These are phyloP conservation scores for Aradus depressus DNA, from an alignment of 2,888 invertebrate species.

Conservation along the genomic window DNA sequence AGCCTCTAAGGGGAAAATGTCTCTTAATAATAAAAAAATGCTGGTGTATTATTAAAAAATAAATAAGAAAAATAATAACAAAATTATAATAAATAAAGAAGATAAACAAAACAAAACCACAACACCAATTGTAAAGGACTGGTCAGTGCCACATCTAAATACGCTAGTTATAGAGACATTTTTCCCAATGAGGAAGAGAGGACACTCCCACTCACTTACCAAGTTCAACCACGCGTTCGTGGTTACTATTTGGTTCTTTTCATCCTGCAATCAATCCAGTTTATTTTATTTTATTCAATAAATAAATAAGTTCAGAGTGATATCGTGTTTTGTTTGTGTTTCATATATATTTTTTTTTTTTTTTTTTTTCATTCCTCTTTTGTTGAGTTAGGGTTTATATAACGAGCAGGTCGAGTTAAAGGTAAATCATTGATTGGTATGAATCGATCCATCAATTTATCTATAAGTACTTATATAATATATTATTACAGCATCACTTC, in stretches of 20 bases:
- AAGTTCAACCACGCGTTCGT: conserved; percentile 47
- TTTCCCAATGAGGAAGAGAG: conserved; percentile 23
- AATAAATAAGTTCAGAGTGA: conserved; percentile 25
- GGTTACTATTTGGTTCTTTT: conserved; percentile 49
- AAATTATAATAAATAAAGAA: background rate
- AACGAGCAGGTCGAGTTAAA: too few species aligned
- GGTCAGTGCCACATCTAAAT: conserved; percentile 25
- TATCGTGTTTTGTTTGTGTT: conserved; percentile 18
- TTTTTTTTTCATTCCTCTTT: too few species aligned
- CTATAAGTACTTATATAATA: too few species aligned
- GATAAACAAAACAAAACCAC: conserved; percentile 11
- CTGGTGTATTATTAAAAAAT: conserved; percentile 18
- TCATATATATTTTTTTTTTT: too few species aligned
- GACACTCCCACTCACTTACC: conserved; percentile 38
- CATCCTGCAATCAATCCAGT: conserved; percentile 41
- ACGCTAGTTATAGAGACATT: conserved; percentile 21
- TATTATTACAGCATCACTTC: too few species aligned
- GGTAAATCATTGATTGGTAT: too few species aligned
- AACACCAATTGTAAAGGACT: conserved; percentile 25
- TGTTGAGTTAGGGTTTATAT: too few species aligned
- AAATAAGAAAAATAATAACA: too few species aligned
- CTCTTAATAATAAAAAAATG: conserved; percentile 25
- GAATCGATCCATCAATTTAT: too few species aligned
- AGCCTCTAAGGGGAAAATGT: conserved; percentile 28
- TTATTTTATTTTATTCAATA: conserved; percentile 22